phyloP scores from a whole-genome alignment of 30 jellyfish, hydroid and myxozoan genomes.

The Aurelia sp. region DNA sequence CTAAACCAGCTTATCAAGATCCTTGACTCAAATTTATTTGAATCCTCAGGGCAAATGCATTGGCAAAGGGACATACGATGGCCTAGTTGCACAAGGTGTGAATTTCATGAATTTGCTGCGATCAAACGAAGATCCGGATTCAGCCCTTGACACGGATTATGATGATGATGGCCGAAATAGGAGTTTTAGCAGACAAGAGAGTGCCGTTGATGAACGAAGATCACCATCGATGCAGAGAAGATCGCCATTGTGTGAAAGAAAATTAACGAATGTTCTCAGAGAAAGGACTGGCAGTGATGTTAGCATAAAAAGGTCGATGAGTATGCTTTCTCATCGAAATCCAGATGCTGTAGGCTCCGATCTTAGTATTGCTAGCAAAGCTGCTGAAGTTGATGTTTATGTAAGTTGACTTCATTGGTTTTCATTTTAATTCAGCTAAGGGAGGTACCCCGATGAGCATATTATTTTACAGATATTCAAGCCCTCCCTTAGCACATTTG shows the following conservation, averaged over 20 bases:
- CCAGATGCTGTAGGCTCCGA: conserved; percentile 68
- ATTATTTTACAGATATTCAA: no score
- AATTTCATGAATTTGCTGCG: conserved; percentile 75
- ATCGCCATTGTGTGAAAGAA: conserved; percentile 1
- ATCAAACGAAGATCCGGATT: conserved; percentile 48
- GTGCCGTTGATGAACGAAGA: conserved; percentile 7
- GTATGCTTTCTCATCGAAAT: conserved; percentile 30
- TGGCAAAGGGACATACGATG: conserved; percentile 79
- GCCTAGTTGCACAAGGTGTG: conserved; percentile 63
- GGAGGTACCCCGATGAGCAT: no score
- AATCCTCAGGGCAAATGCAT: conserved; percentile 73
- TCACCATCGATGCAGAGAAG: conserved; percentile 3
- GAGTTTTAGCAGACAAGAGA: conserved; percentile 55
- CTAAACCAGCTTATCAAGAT: no score
- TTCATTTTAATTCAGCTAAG: background rate
- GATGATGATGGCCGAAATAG: conserved; percentile 58
- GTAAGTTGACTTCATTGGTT: conserved; percentile 47
- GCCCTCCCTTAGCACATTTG: no score
- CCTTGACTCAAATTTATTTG: no score
- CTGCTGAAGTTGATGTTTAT: conserved; percentile 55
- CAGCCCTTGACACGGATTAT: conserved; percentile 52
- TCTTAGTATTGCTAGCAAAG: conserved; percentile 62
- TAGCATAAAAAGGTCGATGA: conserved; percentile 5
- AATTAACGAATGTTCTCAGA: background rate
- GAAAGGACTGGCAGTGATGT: conserved; percentile 3